These are phyloP conservation scores for Drosophila recens DNA, from an alignment of 2,888 invertebrate genomes.

Conservation along the genomic window DNA sequence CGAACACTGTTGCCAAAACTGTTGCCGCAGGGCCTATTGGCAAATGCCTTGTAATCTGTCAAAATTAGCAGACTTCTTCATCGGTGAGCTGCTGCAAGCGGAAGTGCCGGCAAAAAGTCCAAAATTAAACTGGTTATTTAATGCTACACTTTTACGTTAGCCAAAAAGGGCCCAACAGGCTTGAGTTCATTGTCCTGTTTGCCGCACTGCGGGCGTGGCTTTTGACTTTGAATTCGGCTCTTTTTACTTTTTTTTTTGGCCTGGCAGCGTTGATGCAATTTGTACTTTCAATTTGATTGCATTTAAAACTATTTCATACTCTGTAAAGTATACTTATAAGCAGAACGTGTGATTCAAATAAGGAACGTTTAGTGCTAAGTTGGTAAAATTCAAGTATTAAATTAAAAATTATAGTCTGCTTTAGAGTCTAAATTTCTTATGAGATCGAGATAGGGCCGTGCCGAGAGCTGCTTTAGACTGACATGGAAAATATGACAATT, in stretches of 20 bases:
- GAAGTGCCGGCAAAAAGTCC: conserved; percentile 63
- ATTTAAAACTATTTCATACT: conserved; percentile 22
- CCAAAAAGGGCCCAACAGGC: conserved; percentile 8
- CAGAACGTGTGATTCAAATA: too few species aligned
- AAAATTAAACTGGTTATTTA: conserved; percentile 74
- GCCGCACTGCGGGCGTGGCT: conserved; percentile 50
- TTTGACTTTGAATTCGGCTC: conserved; percentile 55
- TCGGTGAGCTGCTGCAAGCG: conserved; percentile 51
- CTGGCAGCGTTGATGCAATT: conserved; percentile 36
- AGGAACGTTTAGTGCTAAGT: too few species aligned
- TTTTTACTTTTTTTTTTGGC: conserved; percentile 21
- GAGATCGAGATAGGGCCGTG: too few species aligned
- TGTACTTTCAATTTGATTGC: conserved; percentile 37
- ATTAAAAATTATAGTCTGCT: too few species aligned
- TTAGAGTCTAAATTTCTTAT: too few species aligned
- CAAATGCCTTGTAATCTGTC: conserved; percentile 79
- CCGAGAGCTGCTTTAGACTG: too few species aligned
- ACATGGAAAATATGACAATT: too few species aligned
- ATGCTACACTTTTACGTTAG: conserved; percentile 39
- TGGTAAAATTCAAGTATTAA: too few species aligned
- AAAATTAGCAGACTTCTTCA: conserved; percentile 68
- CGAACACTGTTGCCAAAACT: neutral
- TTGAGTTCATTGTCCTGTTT: conserved; percentile 64
- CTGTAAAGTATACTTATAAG: conserved; percentile 5
- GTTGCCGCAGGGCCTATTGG: conserved; percentile 18